Percentiles rank a stretch among this genome's conserved stretches.
Conservation (phyloP, 2,113 vertebrate genomes). For the Echinops telfairi region DNA sequence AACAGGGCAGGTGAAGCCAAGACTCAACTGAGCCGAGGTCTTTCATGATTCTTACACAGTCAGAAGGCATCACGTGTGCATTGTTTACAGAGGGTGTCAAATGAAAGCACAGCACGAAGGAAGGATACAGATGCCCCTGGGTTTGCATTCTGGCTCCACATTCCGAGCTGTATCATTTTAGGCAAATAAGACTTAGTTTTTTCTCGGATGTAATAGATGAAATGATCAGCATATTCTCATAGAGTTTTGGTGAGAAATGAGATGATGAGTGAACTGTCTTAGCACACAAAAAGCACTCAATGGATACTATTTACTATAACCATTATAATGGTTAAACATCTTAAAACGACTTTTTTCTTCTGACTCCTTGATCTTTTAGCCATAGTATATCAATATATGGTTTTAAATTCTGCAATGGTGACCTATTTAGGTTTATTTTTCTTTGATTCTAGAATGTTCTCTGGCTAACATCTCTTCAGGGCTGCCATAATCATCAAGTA, state of each 20-base stretch:
- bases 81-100: constrained; percentile 27
- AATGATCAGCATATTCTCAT: constrained; percentile 16
- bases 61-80: background rate
- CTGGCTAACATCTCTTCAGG: constrained; percentile 17
- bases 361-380: constrained; percentile 48
- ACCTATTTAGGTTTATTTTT: constrained; percentile 20
- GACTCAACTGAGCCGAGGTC: background rate
- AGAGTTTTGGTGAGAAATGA: constrained; percentile 32
- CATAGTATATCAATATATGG: constrained; percentile 10
- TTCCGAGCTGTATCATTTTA: background rate
- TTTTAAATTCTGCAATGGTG: constrained; percentile 16
- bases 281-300: constrained; percentile 23
- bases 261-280: constrained; percentile 42
- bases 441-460: constrained; percentile 53
- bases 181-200: background rate
- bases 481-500: background rate
- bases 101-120: background rate
- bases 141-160: constrained; percentile 12
- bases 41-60: constrained; percentile 6
- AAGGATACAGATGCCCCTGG: background rate
- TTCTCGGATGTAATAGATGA: constrained; percentile 9
- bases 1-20: background rate
- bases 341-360: constrained; percentile 54
- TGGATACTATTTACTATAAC: background rate
- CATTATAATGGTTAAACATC: constrained; percentile 42